Evolutionary conservation across 2,113 vertebrate genomes (phyloP), one percentile per base, ranked within the genome.

Genomic region (Corydoras maculifer): DNA sequence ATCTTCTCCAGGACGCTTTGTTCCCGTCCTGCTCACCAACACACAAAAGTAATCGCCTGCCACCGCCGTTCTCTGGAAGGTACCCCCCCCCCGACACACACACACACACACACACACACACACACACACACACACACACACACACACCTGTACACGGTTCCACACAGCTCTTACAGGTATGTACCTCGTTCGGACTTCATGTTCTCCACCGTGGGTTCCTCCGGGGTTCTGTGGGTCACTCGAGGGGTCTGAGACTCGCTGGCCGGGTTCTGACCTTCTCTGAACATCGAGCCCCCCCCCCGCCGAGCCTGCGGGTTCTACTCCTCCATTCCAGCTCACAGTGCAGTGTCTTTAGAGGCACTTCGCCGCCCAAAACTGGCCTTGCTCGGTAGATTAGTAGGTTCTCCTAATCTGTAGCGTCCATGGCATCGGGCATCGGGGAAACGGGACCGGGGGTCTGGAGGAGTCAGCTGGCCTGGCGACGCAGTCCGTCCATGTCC

Each of bases 131-230:
- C 3, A 14, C 10, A 62, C 50, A 74, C 31, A 29, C 31, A 62
- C 12, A 30, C 25, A 2, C 3, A 43, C 4, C 9, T 50, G 10
- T 8, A 35, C 2, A 57, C 3, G 58, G 18, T 60, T 18, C 4
- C 25, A 60, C 9, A 30, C 49, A 9, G 49, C 49, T 9, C 49
- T 51, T 9, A n/a, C 32, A 15, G 15, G 18, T 3, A 43, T 15
- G 58, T 86, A 98, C 96, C 95, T 97, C 93, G 82, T 77, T 97
- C 94, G 69, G 94, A 81, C 92, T 98, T 98, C 96, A 98, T 98
- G 82, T 88, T 92, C 81, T 84, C 85, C 86, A 88, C 85, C 78
- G 77, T 83, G 83, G 77, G 61, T 82, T 49, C 82, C 80, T 82
- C 78, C 62, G 15, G 63, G 43, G 65, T 49, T 57, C 51, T 67